Evolutionary conservation across 1,140 invertebrate species (phyloP), one percentile per base, ranked within the genome.

Genomic region (Eumaeus atala): DNA sequence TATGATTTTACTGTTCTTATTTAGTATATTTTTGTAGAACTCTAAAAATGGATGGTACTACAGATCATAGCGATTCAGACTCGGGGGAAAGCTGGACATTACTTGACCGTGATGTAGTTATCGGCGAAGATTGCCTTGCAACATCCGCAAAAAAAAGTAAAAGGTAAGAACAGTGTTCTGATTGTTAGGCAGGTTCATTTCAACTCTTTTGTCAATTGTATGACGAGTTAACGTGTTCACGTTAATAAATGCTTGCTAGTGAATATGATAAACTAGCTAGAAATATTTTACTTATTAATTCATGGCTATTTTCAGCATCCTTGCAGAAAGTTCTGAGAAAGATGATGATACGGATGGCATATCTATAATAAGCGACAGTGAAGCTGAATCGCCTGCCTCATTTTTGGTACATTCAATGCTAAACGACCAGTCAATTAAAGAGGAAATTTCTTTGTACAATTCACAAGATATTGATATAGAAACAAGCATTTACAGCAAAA

Each of bases 311-410:
- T 58, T 47, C 66, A 81, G 75, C 48, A 53, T 59, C 33, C 47
- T 21, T 52, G 38, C 54, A 47, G 64, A 71, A 11, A 61, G 58
- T 54, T 59, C 60, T 48, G 84, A 85, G 33, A 84, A 78, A 61
- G 82, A 85, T 74, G 84, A 84, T 62, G 84, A 87, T 59, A 87
- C 82, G 38, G 84, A 87, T 70, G 82, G 82, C 1, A 87, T 87
- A 67, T 85, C 84, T 6, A 76, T 87, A 28, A 85, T 87, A 6
- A 85, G 73, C 62, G 84, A 87, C 56, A 83, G 82, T 66, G 84
- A 85, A 16, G 72, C 75, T 36, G 82, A 84, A 52, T 71, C 68
- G 40, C 56, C 62, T 8, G 77, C 54, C 49, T 61, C 7, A 68
- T 48, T 18, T 66, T 56, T 61, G 33, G 72, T 74, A 17, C 61